phyloP scores from a whole-genome alignment of 2,888 invertebrate genomes.

The Hanleya hanleyi region DNA sequence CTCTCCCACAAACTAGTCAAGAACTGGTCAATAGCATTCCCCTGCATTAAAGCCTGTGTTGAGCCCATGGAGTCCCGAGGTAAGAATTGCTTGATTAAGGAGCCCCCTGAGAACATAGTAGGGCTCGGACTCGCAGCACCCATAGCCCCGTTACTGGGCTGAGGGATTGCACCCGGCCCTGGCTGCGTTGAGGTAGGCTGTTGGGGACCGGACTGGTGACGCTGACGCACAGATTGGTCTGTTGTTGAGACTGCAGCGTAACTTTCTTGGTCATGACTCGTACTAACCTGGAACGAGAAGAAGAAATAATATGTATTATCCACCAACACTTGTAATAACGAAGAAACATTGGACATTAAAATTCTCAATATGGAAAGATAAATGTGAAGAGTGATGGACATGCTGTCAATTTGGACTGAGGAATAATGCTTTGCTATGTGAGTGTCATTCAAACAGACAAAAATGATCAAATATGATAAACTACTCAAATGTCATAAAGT shows the following conservation, averaged over 20 bases:
- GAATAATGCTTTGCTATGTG: too few species aligned
- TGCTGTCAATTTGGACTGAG: too few species aligned
- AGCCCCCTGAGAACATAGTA: not conserved
- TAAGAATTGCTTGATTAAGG: not conserved
- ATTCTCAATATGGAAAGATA: too few species aligned
- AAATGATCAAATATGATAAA: too few species aligned
- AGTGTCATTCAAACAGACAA: too few species aligned
- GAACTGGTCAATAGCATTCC: slow-evolving; percentile 41
- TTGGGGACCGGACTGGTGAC: slow-evolving; percentile 64
- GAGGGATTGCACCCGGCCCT: not conserved
- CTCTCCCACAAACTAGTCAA: slow-evolving; percentile 58
- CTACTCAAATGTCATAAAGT: too few species aligned
- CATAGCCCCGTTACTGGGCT: not conserved
- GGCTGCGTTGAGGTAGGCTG: slow-evolving; percentile 58
- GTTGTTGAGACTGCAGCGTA: not conserved
- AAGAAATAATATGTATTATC: not conserved
- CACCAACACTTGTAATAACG: not conserved
- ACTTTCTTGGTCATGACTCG: slow-evolving; percentile 56
- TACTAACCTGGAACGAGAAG: slow-evolving; percentile 54
- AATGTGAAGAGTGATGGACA: too few species aligned
- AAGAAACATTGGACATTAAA: too few species aligned
- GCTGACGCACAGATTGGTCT: slow-evolving; percentile 41
- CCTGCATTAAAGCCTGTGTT: slow-evolving; percentile 13
- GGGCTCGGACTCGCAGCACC: slow-evolving; percentile 32
- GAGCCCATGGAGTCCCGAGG: not conserved